Conservation (phyloP, 2,113 vertebrate genomes). For the Halichoerus grypus region DNA sequence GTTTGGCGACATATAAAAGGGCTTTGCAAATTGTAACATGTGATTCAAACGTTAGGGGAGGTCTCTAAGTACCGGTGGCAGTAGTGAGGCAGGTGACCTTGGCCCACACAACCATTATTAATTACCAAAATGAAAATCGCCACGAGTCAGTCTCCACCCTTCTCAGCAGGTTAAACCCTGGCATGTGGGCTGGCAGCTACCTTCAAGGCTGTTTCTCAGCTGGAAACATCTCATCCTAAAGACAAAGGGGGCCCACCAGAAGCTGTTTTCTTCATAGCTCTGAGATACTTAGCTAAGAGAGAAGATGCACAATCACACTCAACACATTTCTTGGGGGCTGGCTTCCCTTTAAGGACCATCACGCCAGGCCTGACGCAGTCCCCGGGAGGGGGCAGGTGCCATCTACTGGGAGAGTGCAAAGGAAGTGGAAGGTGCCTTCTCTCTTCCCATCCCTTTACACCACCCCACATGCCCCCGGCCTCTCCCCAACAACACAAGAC, state of each 20-base stretch:
- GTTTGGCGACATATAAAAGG: fast-evolving
- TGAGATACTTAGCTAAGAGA: background rate
- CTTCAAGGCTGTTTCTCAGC: background rate
- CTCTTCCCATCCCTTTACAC: background rate
- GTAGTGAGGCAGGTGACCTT: background rate
- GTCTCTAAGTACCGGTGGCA: background rate
- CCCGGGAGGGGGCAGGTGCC: background rate
- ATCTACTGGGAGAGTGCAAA: background rate
- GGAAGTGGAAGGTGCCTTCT: background rate
- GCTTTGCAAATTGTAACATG: background rate
- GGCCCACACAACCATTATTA: background rate
- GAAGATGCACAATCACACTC: background rate
- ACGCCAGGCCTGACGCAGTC: background rate
- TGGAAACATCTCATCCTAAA: background rate
- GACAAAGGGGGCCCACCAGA: background rate
- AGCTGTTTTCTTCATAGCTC: background rate
- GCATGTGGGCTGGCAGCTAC: no score
- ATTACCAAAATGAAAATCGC: background rate
- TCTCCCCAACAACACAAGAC: background rate
- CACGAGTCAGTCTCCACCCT: background rate
- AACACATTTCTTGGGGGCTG: background rate
- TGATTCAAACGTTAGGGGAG: background rate
- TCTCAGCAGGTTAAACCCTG: background rate
- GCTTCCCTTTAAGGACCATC: background rate
- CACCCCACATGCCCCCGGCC: background rate